These are phyloP conservation scores for Pachyseris speciosa DNA, from an alignment of 64 coral and sea anemone species.

Conservation along the genomic window DNA sequence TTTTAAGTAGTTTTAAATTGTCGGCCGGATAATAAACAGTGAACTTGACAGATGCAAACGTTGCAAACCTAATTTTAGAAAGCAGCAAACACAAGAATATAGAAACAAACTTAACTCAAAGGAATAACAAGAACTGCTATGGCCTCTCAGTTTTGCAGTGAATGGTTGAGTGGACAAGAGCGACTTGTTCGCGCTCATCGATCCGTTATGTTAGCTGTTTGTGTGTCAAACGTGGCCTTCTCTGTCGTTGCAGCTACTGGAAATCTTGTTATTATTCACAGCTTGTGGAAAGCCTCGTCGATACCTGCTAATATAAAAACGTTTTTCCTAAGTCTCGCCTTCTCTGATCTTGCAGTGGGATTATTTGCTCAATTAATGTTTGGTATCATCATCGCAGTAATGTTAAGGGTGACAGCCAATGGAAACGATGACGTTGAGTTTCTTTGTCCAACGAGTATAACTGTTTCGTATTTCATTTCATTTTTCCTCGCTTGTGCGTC, in stretches of 20 bases:
- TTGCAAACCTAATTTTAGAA: no score
- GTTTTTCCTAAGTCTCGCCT: constrained; percentile 6
- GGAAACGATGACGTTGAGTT: not conserved
- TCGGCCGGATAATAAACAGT: no score
- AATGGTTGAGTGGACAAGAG: not conserved
- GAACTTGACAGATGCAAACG: no score
- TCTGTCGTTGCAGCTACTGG: not conserved
- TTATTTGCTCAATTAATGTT: constrained; percentile 9
- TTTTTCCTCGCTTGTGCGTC: constrained; percentile 1
- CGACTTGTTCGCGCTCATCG: not conserved
- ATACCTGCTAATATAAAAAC: not conserved
- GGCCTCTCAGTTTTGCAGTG: not conserved
- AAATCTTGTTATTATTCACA: not conserved
- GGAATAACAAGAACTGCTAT: not conserved
- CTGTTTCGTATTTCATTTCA: not conserved
- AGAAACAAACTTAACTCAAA: no score
- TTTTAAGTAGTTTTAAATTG: no score
- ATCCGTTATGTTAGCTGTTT: not conserved
- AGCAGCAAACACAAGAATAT: no score
- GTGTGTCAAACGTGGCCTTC: not conserved
- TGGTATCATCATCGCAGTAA: not conserved
- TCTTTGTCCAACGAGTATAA: not conserved
- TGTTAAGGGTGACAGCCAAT: not conserved
- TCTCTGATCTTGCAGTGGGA: constrained; percentile 32
- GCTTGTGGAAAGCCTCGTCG: not conserved